These are phyloP conservation scores for Vireo altiloquus DNA, from an alignment of 2,113 vertebrate genomes.

Conservation along the genomic window DNA sequence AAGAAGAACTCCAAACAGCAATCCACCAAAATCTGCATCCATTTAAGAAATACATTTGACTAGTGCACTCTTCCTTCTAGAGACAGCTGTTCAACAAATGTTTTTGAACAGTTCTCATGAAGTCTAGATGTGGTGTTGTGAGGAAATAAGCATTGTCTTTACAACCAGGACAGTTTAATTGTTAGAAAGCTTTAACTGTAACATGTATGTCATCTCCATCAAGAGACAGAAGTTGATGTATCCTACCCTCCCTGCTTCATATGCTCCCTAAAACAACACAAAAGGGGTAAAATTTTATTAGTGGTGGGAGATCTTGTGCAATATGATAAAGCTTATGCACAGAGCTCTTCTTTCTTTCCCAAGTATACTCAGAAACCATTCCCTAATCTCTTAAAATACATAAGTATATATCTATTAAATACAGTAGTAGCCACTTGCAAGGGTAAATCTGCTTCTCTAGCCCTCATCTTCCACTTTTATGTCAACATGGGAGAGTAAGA, in stretches of 20 bases:
- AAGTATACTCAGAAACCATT: not conserved
- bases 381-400: not conserved
- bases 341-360: not conserved
- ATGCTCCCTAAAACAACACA: not conserved
- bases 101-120: not conserved
- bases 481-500: not conserved
- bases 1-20: not conserved
- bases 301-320: not conserved
- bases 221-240: not conserved
- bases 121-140: not conserved
- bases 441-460: not conserved
- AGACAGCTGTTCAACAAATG: constrained; percentile 56
- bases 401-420: not conserved
- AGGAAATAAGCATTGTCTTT: not conserved
- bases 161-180: not conserved
- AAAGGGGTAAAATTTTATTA: not conserved
- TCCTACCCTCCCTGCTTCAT: not conserved
- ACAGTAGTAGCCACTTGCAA: not conserved
- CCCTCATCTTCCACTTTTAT: not conserved
- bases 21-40: not conserved
- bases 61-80: not conserved
- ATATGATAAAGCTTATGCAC: not conserved
- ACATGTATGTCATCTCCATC: not conserved
- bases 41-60: constrained; percentile 16
- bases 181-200: not conserved